Conservation (phyloP, 2,888 invertebrate species). For the Linyphia triangularis region DNA sequence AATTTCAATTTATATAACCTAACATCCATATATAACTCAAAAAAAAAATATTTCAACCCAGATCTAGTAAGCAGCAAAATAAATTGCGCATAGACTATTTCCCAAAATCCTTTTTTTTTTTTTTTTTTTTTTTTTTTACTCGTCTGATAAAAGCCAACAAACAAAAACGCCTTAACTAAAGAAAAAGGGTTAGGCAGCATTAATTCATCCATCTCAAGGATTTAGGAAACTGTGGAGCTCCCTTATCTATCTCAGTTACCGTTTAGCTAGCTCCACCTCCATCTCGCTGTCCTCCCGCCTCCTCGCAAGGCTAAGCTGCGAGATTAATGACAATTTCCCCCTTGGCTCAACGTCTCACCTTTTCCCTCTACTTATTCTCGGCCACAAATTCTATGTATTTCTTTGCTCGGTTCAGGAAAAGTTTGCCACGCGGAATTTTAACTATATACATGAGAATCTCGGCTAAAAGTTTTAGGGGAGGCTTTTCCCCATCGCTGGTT, state of each 20-base stretch:
- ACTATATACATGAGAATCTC: neutral
- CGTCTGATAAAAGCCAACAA: too few relatives aligned
- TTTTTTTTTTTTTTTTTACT: too few relatives aligned
- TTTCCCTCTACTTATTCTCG: conserved; percentile 2
- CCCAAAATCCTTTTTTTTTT: neutral
- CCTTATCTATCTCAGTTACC: conserved; percentile 59
- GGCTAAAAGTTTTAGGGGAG: neutral
- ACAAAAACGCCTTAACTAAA: neutral
- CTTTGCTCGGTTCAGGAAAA: conserved; percentile 9
- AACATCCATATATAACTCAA: too few relatives aligned
- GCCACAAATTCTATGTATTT: neutral
- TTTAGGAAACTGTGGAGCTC: conserved; percentile 18
- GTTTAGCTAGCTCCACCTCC: conserved; percentile 16
- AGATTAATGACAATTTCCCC: conserved; percentile 58
- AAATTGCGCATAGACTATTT: neutral
- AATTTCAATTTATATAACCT: too few relatives aligned
- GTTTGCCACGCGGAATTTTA: conserved; percentile 11
- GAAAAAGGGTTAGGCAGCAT: conserved; percentile 23
- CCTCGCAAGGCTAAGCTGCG: conserved; percentile 13
- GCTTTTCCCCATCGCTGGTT: neutral
- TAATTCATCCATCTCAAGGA: conserved; percentile 51
- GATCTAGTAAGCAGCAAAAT: neutral
- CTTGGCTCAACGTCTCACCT: conserved; percentile 17
- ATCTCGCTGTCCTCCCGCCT: neutral
- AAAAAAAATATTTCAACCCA: neutral